phyloP scores from a whole-genome alignment of 2,888 invertebrate species.

The Cheilosia soror region DNA sequence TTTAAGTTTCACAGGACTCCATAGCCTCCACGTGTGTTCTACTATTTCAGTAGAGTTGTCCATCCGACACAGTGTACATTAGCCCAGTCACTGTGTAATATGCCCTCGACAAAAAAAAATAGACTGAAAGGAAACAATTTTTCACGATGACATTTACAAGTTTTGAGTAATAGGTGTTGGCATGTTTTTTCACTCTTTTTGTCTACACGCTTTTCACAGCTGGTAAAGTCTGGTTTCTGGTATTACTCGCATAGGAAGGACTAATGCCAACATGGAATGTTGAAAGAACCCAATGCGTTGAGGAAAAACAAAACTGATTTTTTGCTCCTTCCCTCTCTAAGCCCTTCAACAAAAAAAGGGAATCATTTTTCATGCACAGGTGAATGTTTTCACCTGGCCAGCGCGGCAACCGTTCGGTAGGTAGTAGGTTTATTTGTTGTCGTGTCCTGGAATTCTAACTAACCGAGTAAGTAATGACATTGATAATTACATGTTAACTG shows the following conservation, averaged over 20 bases:
- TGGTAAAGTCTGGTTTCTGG: slow-evolving; percentile 6
- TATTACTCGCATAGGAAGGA: slow-evolving; percentile 28
- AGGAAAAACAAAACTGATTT: slow-evolving; percentile 25
- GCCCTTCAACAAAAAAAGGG: background rate
- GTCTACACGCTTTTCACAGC: slow-evolving; percentile 18
- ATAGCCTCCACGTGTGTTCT: slow-evolving; percentile 10
- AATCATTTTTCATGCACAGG: slow-evolving; percentile 68
- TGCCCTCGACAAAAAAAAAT: slow-evolving; percentile 21
- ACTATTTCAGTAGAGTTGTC: slow-evolving; percentile 33
- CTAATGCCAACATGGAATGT: slow-evolving; percentile 29
- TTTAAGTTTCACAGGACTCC: slow-evolving; percentile 53
- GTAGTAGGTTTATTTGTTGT: background rate
- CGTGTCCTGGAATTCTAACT: slow-evolving; percentile 51
- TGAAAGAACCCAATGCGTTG: slow-evolving; percentile 33
- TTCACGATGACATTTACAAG: slow-evolving; percentile 73
- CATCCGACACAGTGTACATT: slow-evolving; percentile 41
- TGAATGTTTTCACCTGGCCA: slow-evolving; percentile 57
- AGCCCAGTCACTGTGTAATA: slow-evolving; percentile 10
- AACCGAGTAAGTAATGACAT: slow-evolving; percentile 62
- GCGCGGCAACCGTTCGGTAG: background rate
- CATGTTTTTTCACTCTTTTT: slow-evolving; percentile 37
- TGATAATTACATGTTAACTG: slow-evolving; percentile 74
- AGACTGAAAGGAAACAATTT: slow-evolving; percentile 71
- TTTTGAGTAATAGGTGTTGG: slow-evolving; percentile 72
- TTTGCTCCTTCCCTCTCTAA: background rate